Evolutionary conservation across 2,888 invertebrate species (phyloP), one percentile per base, ranked within the genome.

Genomic region (Mythimna lalbum): DNA sequence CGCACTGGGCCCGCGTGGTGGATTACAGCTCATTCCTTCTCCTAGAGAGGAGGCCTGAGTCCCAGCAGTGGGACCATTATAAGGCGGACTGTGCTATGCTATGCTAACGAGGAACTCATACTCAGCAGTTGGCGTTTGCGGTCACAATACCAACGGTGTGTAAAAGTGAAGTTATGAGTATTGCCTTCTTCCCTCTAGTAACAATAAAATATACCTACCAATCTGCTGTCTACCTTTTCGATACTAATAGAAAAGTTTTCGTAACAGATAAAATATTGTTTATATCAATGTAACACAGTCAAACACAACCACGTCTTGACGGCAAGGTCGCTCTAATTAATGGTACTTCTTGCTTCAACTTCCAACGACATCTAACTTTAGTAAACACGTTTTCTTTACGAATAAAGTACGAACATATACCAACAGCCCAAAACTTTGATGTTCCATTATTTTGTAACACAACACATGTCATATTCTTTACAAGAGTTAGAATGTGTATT

Each of bases 401-500:
- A 39, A 73, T 5, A 47, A 31, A 31, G 39, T 33, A n/a, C n/a
- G 52, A 14, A n/a, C 21, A 1, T 14, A 47, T 60, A 53, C 21
- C 14, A 47, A 36, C 21, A 36, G 6, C 55, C 53, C 27, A 50
- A 64, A 76, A 76, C 53, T 76, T 75, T 47, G 4, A 47, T 67
- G 12, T 66, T 47, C 59, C 50, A 74, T 74, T 63, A 66, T 67
- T 75, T 80, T 63, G 50, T 60, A 31, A 31, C 49, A 73, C 53
- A 66, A 56, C 50, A 36, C 27, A 66, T 59, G 36, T 55, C 49
- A 66, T 81, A 47, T 76, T 55, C 50, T 52, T 67, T 63, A 47
- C 31, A 27, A 49, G 64, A 81, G 17, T 43, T 43, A 43, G 50
- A 43, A 14, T 31, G n/a, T 78, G 33, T 63, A 14, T 62, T 55